Conservation (phyloP, 2,888 invertebrate species). For the Cheilosia pagana region DNA sequence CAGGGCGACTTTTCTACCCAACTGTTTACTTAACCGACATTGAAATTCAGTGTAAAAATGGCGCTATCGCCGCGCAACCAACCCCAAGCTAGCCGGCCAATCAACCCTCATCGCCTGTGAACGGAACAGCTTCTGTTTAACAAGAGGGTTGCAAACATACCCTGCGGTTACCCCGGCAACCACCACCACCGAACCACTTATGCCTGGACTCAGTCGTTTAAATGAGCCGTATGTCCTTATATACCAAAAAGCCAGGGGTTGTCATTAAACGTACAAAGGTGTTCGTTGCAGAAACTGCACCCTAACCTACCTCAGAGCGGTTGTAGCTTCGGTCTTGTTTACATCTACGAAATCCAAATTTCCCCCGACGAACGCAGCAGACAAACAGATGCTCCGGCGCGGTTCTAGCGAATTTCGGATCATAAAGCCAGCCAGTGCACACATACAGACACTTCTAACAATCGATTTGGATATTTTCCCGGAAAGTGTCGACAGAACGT, state of each 20-base stretch:
- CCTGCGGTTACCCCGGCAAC: conserved; percentile 28
- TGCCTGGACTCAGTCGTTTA: conserved; percentile 45
- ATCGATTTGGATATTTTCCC: conserved; percentile 72
- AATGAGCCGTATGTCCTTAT: conserved; percentile 23
- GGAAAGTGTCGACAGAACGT: conserved; percentile 73
- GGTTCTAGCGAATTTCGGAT: conserved; percentile 69
- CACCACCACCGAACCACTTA: conserved; percentile 13
- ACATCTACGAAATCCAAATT: conserved; percentile 58
- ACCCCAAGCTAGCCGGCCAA: conserved; percentile 45
- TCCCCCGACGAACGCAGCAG: conserved; percentile 46
- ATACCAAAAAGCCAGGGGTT: conserved; percentile 5
- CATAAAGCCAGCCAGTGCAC: conserved; percentile 60
- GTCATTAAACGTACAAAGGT: background rate
- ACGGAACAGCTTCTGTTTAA: conserved; percentile 39
- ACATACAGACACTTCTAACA: conserved; percentile 14
- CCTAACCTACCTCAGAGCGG: conserved; percentile 67
- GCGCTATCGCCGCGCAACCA: conserved; percentile 41
- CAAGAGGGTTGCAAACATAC: conserved; percentile 36
- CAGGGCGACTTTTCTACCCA: conserved; percentile 23
- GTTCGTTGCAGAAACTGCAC: conserved; percentile 37
- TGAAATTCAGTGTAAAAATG: conserved; percentile 69
- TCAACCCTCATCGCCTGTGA: conserved; percentile 35
- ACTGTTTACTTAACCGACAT: conserved; percentile 71
- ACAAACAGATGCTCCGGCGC: conserved; percentile 50
- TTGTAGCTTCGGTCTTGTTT: conserved; percentile 59